A percentile compares a stretch with the other conserved stretches of the same genome.
These are phyloP conservation scores for Dynastes tityus DNA, from an alignment of 2,888 invertebrate genomes.

Conservation along the genomic window DNA sequence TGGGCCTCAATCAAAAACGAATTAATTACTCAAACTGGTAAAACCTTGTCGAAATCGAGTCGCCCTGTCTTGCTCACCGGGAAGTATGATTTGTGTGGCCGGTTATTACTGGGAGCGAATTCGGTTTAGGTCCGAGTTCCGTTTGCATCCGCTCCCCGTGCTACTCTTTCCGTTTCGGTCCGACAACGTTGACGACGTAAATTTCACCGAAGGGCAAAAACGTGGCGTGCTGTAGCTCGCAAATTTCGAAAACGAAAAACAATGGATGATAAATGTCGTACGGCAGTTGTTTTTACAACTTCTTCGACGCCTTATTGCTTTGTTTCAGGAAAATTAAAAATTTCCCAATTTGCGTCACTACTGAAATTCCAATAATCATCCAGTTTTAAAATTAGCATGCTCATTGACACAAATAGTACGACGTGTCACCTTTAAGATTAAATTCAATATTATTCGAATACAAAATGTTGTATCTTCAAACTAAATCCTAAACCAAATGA, in stretches of 20 bases:
- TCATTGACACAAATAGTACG: no score
- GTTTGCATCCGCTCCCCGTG: slow-evolving; percentile 9
- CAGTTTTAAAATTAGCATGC: no score
- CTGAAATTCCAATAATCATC: no score
- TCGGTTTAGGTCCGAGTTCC: slow-evolving; percentile 45
- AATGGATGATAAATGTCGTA: slow-evolving; percentile 31
- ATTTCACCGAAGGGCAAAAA: slow-evolving; percentile 29
- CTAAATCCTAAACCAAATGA: no score
- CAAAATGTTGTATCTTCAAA: no score
- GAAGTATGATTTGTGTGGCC: slow-evolving; percentile 66
- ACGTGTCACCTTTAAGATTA: no score
- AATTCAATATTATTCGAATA: no score
- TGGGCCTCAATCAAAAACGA: slow-evolving; percentile 68
- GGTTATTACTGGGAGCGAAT: slow-evolving; percentile 57
- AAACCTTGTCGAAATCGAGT: slow-evolving; percentile 67
- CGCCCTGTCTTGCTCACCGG: slow-evolving; percentile 65
- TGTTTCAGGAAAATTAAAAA: not conserved
- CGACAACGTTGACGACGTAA: slow-evolving; percentile 11
- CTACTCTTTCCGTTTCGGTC: slow-evolving; percentile 12
- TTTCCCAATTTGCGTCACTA: not conserved
- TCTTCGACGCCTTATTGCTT: slow-evolving; percentile 31
- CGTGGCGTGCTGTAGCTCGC: not conserved
- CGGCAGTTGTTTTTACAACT: slow-evolving; percentile 14
- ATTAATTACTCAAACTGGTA: slow-evolving; percentile 68
- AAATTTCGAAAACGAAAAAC: slow-evolving; percentile 40